Base-by-base conservation (phyloP, 1,140 invertebrate species). In the Caenorhabditis latens region DNA sequence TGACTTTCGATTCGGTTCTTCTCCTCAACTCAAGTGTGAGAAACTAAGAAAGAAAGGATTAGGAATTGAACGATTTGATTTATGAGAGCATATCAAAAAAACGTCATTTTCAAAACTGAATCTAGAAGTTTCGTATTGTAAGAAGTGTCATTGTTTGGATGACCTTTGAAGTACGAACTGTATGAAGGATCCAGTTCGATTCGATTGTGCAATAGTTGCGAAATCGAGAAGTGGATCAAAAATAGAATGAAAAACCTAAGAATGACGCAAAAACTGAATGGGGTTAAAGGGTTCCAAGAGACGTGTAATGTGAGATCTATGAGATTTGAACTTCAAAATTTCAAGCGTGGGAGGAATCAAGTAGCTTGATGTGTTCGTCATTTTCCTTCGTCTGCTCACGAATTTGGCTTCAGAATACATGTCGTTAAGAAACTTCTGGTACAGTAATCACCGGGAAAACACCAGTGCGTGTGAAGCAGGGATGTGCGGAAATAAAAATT, bases 1-100 rank as follows among this genome's bases (percentile, higher is more conserved):
- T 71, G 65, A 71, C 42, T 71, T 71, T 71, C 61, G 24, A 63
- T 24, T 43, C 65, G 65, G 42, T 71, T 71, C 32, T 71, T 46
- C 40, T 46, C 14, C 16, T 32, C 40, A 32, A n/a, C 40, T 40
- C 61, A 43, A 71, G 65, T 71, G 65, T 71, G 65, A 71, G 65
- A 71, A 43, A 46, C 19, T 46, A 42, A 71, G 42, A 24, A 40
- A 63, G 21, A 63, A 63, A 40, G 42, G 65, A 71, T 71, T 71
- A 71, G 16, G 42, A 58, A 11, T 14, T 16, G 32, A 32, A 32
- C 32, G 32, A 24, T 32, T 63, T 63, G 61, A 63, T 63, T 63
- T 63, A 63, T 63, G 24, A 63, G 61, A 63, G 61, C 61, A 63
- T 63, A 63, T 63, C 61, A 32, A 32, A 63, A 40, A 63, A 11